Base-by-base conservation (phyloP, 1,140 invertebrate species). In the Bombus pyrosoma region DNA sequence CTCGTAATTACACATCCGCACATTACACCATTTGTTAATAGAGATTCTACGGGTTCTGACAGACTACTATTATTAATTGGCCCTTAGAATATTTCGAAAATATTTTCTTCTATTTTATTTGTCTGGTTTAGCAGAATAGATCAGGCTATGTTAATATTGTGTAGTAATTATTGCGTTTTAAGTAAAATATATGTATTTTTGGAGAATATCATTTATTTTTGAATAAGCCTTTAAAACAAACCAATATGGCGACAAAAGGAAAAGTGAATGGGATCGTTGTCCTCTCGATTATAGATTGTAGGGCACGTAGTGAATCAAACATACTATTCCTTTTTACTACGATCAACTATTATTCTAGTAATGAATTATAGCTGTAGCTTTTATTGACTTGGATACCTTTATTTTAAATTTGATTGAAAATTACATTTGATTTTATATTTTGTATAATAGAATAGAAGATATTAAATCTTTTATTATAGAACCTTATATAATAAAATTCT, bases 221-320 rank as follows among this genome's bases (percentile, higher is more conserved):
- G n/a, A 9, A 47, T 64, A 37, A 75, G 47, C 25, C 62, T 83
- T 83, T 86, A 68, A 75, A 78, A 47, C 53, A 28, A 64, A 43
- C 75, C 69, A 90, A 89, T 77, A 89, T 90, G 89, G 87, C 87
- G 87, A 62, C 85, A 72, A 74, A 59, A 81, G 32, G 32, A 69
- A 86, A 79, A 86, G 84, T 77, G 87, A 89, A 89, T 81, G 85
- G 87, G 73, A 84, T 88, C 77, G 39, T 89, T 88, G 83, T 22
- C 76, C 74, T 74, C 59, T 28, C 47, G 13, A 18, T 22, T 53
- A 22, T n/a, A 37, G 32, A 73, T 82, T 79, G 37, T 64, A 80
- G 53, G 53, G 32, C 47, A 88, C 28, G 3, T 73, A 83, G 37
- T 43, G 64, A 59, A 57, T 72, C 43, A 53, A 59, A 69, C 22